phyloP scores from a whole-genome alignment of 2,888 invertebrate species.

The Oscheius myriophilus region DNA sequence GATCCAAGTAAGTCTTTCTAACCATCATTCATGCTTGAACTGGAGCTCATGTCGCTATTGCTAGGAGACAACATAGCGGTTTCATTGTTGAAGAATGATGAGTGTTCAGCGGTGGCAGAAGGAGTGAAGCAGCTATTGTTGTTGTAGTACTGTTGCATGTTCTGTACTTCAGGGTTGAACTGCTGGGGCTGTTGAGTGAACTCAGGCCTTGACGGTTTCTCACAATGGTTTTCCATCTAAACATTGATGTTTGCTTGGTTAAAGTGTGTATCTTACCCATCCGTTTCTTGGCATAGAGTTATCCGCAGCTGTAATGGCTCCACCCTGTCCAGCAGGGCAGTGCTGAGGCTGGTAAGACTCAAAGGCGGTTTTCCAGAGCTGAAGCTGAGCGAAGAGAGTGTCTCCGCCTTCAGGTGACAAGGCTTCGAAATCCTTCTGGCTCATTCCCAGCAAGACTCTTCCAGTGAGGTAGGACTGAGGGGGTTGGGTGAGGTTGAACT shows the following conservation, averaged over 20 bases:
- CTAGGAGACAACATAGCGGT: conserved; percentile 38
- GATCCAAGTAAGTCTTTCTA: neutral
- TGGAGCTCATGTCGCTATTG: conserved; percentile 54
- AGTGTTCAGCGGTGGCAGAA: conserved; percentile 3
- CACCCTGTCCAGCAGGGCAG: conserved; percentile 36
- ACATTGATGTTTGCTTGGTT: neutral
- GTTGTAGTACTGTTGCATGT: conserved; percentile 20
- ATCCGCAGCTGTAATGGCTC: conserved; percentile 45
- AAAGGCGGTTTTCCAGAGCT: conserved; percentile 69
- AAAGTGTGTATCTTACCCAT: conserved; percentile 14
- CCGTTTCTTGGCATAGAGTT: conserved; percentile 24
- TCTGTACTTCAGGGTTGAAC: conserved; percentile 17
- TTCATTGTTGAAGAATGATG: conserved; percentile 26
- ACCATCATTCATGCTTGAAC: conserved; percentile 52
- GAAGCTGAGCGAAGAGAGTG: conserved; percentile 68
- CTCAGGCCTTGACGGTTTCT: neutral
- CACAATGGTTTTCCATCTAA: neutral
- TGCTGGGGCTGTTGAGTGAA: conserved; percentile 13
- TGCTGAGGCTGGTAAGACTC: conserved; percentile 52
- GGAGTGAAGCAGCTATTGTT: conserved; percentile 16
- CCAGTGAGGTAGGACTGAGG: conserved; percentile 56
- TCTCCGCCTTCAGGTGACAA: conserved; percentile 64
- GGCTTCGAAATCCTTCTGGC: conserved; percentile 46
- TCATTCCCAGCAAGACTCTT: conserved; percentile 55
- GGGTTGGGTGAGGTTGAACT: conserved; percentile 59